Conservation (phyloP, 2,888 invertebrate species). For the Pharmacophagus antenor region DNA sequence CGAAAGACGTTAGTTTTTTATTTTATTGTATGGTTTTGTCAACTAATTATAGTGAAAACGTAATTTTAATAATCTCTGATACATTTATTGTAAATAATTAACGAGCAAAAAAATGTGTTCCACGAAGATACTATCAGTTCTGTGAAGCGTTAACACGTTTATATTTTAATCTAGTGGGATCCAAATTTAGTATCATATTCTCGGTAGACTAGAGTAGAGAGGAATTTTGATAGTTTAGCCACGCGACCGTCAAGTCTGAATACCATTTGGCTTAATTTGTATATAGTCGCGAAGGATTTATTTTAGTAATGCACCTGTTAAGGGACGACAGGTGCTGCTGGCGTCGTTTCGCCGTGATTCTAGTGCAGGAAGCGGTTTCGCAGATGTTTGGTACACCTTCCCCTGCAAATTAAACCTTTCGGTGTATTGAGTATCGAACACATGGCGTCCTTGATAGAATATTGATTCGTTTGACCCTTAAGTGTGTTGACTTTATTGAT, state of each 20-base stretch:
- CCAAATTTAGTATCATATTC: not conserved
- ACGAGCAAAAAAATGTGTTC: not conserved
- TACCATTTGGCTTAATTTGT: not conserved
- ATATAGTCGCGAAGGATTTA: conserved; percentile 18
- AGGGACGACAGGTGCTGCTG: conserved; percentile 56
- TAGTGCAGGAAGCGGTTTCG: conserved; percentile 38
- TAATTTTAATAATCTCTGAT: too few species aligned
- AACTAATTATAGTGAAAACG: not conserved
- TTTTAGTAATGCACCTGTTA: conserved; percentile 31
- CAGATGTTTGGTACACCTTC: conserved; percentile 70
- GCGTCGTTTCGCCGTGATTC: conserved; percentile 66
- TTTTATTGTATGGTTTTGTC: not conserved
- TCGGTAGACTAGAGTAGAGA: conserved; percentile 11
- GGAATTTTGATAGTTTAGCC: conserved; percentile 31
- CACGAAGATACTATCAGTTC: not conserved
- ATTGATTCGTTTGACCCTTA: not conserved
- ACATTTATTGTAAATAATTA: too few species aligned
- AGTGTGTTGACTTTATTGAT: not conserved
- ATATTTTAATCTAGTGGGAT: not conserved
- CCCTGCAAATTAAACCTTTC: conserved; percentile 52
- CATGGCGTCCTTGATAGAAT: conserved; percentile 6
- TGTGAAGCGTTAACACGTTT: not conserved
- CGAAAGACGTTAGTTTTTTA: not conserved
- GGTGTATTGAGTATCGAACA: conserved; percentile 46
- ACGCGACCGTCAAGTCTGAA: conserved; percentile 27